These are phyloP conservation scores for Daktulosphaira vitifoliae DNA, from an alignment of 1,140 invertebrate genomes.

Conservation along the genomic window DNA sequence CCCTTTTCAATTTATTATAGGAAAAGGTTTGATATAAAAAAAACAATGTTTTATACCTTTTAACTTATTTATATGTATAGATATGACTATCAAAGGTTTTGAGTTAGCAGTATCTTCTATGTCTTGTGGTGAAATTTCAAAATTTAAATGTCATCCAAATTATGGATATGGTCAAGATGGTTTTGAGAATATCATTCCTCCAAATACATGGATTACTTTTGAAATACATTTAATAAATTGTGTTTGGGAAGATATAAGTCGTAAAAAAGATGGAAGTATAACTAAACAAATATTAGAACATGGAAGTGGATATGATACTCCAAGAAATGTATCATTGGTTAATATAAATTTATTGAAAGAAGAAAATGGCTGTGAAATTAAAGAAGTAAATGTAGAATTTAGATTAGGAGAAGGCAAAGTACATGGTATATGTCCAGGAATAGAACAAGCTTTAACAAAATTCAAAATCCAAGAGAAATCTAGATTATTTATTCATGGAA, in stretches of 20 bases:
- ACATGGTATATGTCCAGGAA: conserved; percentile 62
- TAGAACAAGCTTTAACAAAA: conserved; percentile 76
- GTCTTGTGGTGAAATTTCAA: conserved; percentile 80
- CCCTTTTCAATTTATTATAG: conserved; percentile 77
- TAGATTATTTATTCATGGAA: conserved; percentile 45
- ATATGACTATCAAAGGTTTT: conserved; percentile 86
- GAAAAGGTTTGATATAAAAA: conserved; percentile 53
- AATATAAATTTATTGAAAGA: conserved; percentile 70
- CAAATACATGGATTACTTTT: conserved; percentile 82
- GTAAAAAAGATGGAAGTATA: conserved; percentile 73
- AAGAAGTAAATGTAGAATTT: conserved; percentile 70
- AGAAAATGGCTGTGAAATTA: conserved; percentile 58
- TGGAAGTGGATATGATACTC: conserved; percentile 59
- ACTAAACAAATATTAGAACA: conserved; percentile 57
- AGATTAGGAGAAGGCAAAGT: conserved; percentile 65
- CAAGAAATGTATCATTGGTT: conserved; percentile 70
- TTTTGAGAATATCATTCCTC: conserved; percentile 79
- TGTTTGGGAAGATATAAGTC: conserved; percentile 78
- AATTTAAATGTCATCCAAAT: conserved; percentile 76
- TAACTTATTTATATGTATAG: conserved; percentile 42
- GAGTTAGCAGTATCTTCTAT: conserved; percentile 89
- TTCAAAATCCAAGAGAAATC: conserved; percentile 78
- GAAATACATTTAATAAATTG: conserved; percentile 84
- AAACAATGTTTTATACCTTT: conserved; percentile 8
- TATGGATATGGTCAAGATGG: conserved; percentile 86